Conservation (phyloP, 92 coral and sea anemone species). For the Meandrina meandrites region DNA sequence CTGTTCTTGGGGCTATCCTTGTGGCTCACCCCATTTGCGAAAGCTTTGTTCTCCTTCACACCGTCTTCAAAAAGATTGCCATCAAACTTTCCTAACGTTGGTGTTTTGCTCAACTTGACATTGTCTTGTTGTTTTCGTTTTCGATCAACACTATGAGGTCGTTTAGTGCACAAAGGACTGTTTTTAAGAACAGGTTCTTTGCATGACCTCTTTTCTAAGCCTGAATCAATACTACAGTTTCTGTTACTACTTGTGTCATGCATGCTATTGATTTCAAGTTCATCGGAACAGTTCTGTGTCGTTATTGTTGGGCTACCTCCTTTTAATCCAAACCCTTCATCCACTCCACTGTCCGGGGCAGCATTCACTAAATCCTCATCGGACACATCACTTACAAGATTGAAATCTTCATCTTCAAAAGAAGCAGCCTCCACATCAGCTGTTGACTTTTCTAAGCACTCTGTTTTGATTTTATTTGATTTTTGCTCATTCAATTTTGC, state of each 20-base stretch:
- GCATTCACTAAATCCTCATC: slow-evolving; percentile 27
- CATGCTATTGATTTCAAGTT: not conserved
- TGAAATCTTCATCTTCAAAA: slow-evolving; percentile 15
- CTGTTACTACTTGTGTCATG: not conserved
- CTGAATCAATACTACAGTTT: not conserved
- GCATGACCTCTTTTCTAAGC: not conserved
- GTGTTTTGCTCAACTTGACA: slow-evolving; percentile 10
- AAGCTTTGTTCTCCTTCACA: not conserved
- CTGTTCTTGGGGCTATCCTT: not conserved
- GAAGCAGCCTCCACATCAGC: not conserved
- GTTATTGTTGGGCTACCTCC: slow-evolving; percentile 26
- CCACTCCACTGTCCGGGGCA: not conserved
- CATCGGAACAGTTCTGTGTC: not conserved
- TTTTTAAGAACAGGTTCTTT: not conserved
- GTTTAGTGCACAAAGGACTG: slow-evolving; percentile 25
- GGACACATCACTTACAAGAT: slow-evolving; percentile 15
- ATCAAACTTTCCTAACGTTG: slow-evolving; percentile 49
- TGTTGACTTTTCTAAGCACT: not conserved
- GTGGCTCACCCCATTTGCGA: not conserved
- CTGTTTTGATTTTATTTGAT: not conserved
- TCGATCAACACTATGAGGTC: not conserved
- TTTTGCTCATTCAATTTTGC: not conserved
- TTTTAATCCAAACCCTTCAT: slow-evolving; percentile 21
- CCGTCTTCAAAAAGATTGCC: slow-evolving; percentile 49
- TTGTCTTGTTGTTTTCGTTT: slow-evolving; percentile 15